A percentile compares a stretch with the other conserved stretches of the same genome.
Evolutionary conservation across 2,888 invertebrate species (phyloP).

Genomic region (Kuschelorhynchus macadamiae): DNA sequence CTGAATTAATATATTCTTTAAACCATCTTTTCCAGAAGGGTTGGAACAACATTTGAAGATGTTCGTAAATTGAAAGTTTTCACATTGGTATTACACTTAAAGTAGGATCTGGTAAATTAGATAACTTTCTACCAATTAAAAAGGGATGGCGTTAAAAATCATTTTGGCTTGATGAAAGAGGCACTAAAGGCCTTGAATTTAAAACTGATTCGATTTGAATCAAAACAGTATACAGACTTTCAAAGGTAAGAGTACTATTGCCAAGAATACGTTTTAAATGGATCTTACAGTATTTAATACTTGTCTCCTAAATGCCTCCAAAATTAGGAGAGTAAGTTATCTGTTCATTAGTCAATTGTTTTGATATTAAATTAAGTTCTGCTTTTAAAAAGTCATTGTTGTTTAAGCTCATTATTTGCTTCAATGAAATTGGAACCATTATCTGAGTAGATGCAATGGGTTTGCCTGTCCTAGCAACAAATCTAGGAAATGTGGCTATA

Average conservation of each 20-base stretch:
- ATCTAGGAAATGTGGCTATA: background rate
- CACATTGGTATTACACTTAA: background rate
- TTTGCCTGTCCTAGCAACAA: no score
- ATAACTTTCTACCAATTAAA: background rate
- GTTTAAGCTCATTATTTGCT: background rate
- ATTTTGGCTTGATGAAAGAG: background rate
- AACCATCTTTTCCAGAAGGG: no score
- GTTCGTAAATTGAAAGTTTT: background rate
- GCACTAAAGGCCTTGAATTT: background rate
- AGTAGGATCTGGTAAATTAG: no score
- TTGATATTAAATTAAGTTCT: background rate
- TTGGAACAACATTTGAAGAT: background rate
- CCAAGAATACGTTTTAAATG: background rate
- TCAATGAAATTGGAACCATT: background rate
- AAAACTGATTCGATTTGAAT: background rate
- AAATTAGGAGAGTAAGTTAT: background rate
- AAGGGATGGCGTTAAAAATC: background rate
- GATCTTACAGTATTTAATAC: background rate
- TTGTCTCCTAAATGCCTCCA: background rate
- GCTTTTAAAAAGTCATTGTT: background rate
- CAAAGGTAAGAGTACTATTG: background rate
- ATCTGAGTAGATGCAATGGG: no score
- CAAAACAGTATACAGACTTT: background rate
- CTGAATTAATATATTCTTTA: no score
- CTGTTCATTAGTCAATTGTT: background rate